Conservation (phyloP, 2,113 vertebrate genomes). For the Nyctereutes procyonoides region DNA sequence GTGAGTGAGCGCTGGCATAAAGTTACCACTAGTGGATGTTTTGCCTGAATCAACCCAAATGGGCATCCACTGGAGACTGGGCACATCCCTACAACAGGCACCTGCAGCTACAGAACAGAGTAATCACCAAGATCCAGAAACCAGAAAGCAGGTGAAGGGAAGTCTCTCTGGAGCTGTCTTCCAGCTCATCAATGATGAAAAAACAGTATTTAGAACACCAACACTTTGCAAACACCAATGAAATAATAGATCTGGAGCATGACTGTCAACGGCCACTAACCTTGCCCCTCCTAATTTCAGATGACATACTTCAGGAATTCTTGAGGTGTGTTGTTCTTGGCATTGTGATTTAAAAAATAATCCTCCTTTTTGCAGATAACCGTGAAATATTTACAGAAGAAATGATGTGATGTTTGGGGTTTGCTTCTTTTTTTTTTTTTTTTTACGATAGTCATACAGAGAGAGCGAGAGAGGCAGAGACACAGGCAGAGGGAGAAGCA, state of each 20-base stretch:
- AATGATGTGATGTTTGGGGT: background rate
- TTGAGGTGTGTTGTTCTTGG: background rate
- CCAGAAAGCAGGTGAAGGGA: rapidly evolving
- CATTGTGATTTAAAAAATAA: background rate
- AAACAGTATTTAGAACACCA: rapidly evolving
- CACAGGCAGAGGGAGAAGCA: no score
- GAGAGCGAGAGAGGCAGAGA: no score
- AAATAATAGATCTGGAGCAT: rapidly evolving
- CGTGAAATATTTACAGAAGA: background rate
- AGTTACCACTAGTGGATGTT: background rate
- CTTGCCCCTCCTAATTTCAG: background rate
- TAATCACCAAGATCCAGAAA: rapidly evolving
- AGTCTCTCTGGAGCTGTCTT: background rate
- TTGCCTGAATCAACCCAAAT: background rate
- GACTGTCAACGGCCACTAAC: rapidly evolving
- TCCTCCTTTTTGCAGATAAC: background rate
- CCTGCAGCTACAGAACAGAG: rapidly evolving
- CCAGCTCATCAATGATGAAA: background rate
- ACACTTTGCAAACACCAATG: background rate
- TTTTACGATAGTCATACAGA: no score
- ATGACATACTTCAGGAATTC: background rate
- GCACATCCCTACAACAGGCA: rapidly evolving
- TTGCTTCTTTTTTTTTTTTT: no score
- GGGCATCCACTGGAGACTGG: rapidly evolving
- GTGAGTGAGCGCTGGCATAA: background rate